Base-by-base conservation (phyloP, 2,888 invertebrate species). In the Microctonus aethiopoides region DNA sequence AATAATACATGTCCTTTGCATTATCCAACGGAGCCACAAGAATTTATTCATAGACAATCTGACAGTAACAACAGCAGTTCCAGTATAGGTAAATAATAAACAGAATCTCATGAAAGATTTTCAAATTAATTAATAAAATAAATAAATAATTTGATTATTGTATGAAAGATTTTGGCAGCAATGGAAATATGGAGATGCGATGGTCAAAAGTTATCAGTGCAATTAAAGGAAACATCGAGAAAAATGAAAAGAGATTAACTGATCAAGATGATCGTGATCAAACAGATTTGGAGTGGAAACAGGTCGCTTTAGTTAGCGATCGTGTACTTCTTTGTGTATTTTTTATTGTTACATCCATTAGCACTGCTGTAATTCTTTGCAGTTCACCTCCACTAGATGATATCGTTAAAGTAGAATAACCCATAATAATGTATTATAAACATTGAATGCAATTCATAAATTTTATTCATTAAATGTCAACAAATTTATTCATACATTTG, bases 221-320 rank as follows among this genome's bases (percentile, higher is more conserved):
- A 83, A 91, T 93, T 36, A 91, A 92, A 83, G 89, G 90, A 74
- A 94, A 94, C 4, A 93, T 95, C 71, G 95, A 95, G 78, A 88
- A 91, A 61, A 95, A 94, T 87, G 95, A 94, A 84, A 90, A 92
- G 80, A 90, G 96, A 4, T 89, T 95, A 7, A 91, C 91, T 0
- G 94, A 95, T 78, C 93, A 93, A 83, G 95, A 95, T 82, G 89
- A 92, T 64, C 89, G 92, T 65, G 95, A 96, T 79, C 89, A 92
- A 61, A 93, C 94, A 72, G 94, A 94, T 81, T 87, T 94, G 67
- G 96, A 96, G 84, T 96, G 96, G 96, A 94, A 92, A 78, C 91
- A 91, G 80, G 87, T 84, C 72, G 95, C 96, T 0, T 90, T 95
- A 65, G 95, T 96, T 13, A 91, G 95, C 71, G 96, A 96, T 85